Evolutionary conservation across 2,797 vertebrate genomes (phyloP), one percentile per base, ranked within the genome.

Genomic region (Rhadinocentrus ornatus): DNA sequence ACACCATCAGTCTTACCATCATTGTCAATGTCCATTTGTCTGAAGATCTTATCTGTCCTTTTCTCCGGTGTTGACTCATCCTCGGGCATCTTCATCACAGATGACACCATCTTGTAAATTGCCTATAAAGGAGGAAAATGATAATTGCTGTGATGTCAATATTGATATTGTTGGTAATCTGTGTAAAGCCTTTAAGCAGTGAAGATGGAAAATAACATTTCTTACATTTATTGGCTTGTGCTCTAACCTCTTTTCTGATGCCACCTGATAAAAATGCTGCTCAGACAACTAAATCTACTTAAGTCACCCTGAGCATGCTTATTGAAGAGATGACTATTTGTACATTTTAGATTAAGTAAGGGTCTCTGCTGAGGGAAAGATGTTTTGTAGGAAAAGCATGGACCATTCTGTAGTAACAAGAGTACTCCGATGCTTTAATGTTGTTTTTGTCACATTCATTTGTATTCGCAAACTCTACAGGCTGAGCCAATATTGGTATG

Each of bases 41-140:
- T 95, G 93, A 99, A 99, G 93, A 99, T 99, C 93, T 99, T 99
- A 85, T 99, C 97, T 3, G 97, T 99, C 67, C 97, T 94, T 90
- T 99, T 99, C 91, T 99, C 98, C 0, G 98, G 98, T 2, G 98
- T 99, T 0, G 98, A 97, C 79, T 99, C 97, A 16, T 99, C 98
- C 61, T 99, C 98, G 0, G 98, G 98, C 97, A 99, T 99, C 93
- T 97, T 99, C 97, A 99, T 99, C 92, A 99, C 97, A 0, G 97
- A 97, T 0, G 98, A 99, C 70, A 99, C 97, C 98, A 99, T 99
- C 93, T 99, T 99, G 92, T 99, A 99, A 92, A 99, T 99, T 68
- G 98, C 98, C 97, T 99, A 70, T 13, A 78, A 71, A 73, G 3
- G 27, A 68, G 16, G 9, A 29, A 13, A 39, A 56, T 37, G 62